Evolutionary conservation across 2,797 vertebrate genomes (phyloP).

Genomic region (Heliangelus exortis): DNA sequence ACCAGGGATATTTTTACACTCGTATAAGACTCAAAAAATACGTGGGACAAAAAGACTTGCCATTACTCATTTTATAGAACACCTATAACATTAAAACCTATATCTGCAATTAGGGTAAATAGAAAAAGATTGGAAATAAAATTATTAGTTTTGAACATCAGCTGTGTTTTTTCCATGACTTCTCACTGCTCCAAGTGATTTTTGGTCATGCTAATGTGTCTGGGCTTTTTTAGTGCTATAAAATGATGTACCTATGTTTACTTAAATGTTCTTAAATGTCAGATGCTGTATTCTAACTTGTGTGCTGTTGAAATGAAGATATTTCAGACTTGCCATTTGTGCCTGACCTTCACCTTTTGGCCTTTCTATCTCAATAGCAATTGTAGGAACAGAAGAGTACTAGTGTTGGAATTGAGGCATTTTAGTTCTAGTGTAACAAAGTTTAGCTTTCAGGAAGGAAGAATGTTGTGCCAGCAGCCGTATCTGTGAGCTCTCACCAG

Average conservation of each 20-base stretch:
- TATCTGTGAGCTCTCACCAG: not conserved
- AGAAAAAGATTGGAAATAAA: not conserved
- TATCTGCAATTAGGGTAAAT: not conserved
- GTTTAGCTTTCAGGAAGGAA: not conserved
- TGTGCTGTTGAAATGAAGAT: not conserved
- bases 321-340: not conserved
- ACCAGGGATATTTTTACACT: not conserved
- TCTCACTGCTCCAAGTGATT: not conserved
- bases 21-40: not conserved
- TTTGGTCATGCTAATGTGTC: not conserved
- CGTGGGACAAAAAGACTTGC: rapidly evolving
- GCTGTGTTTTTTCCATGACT: not conserved
- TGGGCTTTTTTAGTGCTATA: not conserved
- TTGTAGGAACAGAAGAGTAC: not conserved
- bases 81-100: not conserved
- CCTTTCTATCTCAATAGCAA: not conserved
- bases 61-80: not conserved
- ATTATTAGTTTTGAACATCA: not conserved
- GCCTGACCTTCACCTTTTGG: not conserved
- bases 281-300: not conserved
- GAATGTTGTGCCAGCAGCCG: not conserved
- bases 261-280: not conserved
- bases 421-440: not conserved
- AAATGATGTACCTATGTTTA: not conserved
- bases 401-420: not conserved